These are phyloP conservation scores for Heliconius sara DNA, from an alignment of 2,888 invertebrate genomes.

Conservation along the genomic window DNA sequence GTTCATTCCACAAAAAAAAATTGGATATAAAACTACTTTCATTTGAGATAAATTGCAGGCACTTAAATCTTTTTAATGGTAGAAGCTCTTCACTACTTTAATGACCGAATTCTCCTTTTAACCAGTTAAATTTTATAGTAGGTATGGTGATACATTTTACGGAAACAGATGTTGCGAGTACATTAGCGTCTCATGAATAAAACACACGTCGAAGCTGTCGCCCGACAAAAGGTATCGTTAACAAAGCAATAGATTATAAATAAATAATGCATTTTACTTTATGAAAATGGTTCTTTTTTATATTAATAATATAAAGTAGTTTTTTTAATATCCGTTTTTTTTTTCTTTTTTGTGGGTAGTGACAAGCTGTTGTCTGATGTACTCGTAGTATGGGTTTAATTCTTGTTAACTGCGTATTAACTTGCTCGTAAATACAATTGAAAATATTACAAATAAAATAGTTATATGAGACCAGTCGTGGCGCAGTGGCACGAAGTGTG, in stretches of 20 bases:
- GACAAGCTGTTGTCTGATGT: too few species aligned
- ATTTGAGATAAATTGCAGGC: neutral
- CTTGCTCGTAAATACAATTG: too few species aligned
- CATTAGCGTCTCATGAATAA: constrained; percentile 41
- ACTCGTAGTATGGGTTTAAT: too few species aligned
- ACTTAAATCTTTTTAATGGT: constrained; percentile 6
- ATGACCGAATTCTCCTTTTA: constrained; percentile 7
- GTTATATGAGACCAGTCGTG: too few species aligned
- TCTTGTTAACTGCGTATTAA: too few species aligned
- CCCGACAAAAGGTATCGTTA: constrained; percentile 39
- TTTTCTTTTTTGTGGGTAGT: too few species aligned
- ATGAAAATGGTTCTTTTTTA: neutral
- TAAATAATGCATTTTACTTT: constrained; percentile 33
- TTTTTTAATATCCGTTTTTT: too few species aligned
- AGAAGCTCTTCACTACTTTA: neutral
- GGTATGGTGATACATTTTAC: constrained; percentile 29
- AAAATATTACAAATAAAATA: too few species aligned
- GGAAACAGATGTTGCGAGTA: constrained; percentile 39
- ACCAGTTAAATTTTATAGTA: constrained; percentile 19
- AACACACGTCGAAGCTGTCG: constrained; percentile 30
- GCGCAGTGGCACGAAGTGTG: too few species aligned
- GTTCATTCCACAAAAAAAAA: neutral
- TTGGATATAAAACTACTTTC: neutral
- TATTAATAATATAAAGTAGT: too few species aligned
- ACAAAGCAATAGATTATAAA: constrained; percentile 33